A percentile compares a stretch with the other conserved stretches of the same genome.
phyloP scores from a whole-genome alignment of 2,888 invertebrate genomes.

The Trissonchulus latispiculum region DNA sequence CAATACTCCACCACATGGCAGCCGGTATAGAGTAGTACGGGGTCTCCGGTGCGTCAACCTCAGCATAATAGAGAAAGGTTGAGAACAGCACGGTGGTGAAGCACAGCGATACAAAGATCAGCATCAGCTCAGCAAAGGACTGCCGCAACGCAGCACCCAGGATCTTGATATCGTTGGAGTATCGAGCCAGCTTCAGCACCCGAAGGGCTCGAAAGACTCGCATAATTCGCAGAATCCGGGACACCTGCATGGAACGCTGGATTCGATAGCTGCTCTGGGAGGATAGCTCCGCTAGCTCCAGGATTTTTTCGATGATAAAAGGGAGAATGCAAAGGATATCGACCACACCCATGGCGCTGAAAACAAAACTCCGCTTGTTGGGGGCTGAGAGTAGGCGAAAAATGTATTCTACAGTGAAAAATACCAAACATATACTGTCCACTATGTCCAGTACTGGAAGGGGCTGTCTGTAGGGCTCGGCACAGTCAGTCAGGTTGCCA shows the following conservation, averaged over 20 bases:
- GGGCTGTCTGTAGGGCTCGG: too few relatives aligned
- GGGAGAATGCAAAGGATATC: conserved; percentile 11
- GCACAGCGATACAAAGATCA: conserved; percentile 9
- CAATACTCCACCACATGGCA: conserved; percentile 22
- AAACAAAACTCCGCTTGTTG: background rate
- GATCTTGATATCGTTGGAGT: conserved; percentile 12
- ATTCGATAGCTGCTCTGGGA: background rate
- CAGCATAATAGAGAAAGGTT: conserved; percentile 21
- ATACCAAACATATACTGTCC: conserved; percentile 10
- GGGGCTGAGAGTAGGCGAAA: background rate
- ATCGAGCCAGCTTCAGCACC: conserved; percentile 13
- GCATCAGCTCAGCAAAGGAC: conserved; percentile 1
- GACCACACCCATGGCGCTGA: conserved; percentile 8
- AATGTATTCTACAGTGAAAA: background rate
- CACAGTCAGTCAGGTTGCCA: background rate
- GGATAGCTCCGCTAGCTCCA: background rate
- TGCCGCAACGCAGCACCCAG: conserved; percentile 1
- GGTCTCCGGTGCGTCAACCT: conserved; percentile 8
- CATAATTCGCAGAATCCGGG: conserved; percentile 12
- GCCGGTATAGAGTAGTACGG: conserved; percentile 14
- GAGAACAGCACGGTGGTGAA: conserved; percentile 17
- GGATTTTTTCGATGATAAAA: conserved; percentile 10
- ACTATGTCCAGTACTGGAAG: background rate
- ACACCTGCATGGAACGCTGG: conserved; percentile 12
- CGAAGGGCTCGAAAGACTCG: conserved; percentile 8